Evolutionary conservation across 1,140 invertebrate species (phyloP).

Genomic region (Aphelinus atriplicis): DNA sequence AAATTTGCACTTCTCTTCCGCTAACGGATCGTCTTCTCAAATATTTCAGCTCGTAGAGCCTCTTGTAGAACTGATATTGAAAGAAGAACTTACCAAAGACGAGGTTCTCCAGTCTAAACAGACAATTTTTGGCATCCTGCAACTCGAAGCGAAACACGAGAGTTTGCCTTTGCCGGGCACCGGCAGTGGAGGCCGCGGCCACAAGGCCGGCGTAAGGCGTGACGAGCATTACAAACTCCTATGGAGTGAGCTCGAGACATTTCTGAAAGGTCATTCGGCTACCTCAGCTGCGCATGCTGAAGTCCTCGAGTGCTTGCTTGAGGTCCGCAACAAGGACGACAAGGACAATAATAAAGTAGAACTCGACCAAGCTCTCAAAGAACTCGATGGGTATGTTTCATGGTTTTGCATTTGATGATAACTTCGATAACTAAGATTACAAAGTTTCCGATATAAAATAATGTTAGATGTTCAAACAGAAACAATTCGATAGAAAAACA

Average conservation of each 20-base stretch:
- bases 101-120: conserved; percentile 90
- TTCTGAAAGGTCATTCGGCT: conserved; percentile 79
- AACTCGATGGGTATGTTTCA: conserved; percentile 68
- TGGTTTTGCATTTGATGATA: too few species aligned
- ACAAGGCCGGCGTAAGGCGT: conserved; percentile 71
- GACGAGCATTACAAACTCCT: conserved; percentile 92
- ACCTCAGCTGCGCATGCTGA: conserved; percentile 76
- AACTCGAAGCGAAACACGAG: conserved; percentile 86
- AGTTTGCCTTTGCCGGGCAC: conserved; percentile 75
- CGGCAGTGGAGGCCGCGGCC: conserved; percentile 65
- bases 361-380: conserved; percentile 69
- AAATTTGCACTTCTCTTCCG: conserved; percentile 10
- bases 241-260: conserved; percentile 89
- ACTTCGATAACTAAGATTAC: too few species aligned
- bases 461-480: too few species aligned
- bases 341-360: conserved; percentile 72
- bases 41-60: conserved; percentile 81
- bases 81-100: conserved; percentile 84
- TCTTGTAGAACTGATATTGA: conserved; percentile 79
- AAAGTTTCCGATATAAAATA: too few species aligned
- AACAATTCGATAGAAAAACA: too few species aligned
- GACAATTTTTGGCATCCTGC: conserved; percentile 84
- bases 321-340: conserved; percentile 75
- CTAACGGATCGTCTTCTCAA: conserved; percentile 5
- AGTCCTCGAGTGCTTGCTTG: conserved; percentile 85